These are phyloP conservation scores for Tenebrosternarchus preto DNA, from an alignment of 2,113 vertebrate species.

Conservation along the genomic window DNA sequence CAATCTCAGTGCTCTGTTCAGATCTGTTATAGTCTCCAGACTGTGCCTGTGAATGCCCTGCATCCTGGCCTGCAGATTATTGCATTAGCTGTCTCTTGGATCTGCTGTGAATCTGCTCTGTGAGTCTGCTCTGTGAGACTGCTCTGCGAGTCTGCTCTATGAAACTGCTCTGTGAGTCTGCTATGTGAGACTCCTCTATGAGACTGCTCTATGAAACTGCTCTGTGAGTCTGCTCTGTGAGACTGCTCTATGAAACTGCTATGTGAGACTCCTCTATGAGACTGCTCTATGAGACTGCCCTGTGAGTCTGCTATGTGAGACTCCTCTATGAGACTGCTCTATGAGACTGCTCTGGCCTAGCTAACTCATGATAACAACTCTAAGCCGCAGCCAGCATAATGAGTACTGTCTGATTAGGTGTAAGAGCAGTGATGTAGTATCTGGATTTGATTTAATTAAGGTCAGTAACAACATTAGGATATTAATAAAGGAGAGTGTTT, in stretches of 20 bases:
- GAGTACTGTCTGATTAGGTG: neutral
- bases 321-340: neutral
- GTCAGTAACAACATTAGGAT: too few species aligned
- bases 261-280: neutral
- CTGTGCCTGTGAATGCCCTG: conserved; percentile 13
- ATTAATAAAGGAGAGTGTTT: too few species aligned
- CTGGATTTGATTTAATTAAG: neutral
- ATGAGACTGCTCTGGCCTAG: neutral
- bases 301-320: neutral
- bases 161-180: neutral
- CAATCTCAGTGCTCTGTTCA: conserved; percentile 2
- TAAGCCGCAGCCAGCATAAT: neutral
- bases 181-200: too few species aligned
- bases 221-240: conserved; percentile 6
- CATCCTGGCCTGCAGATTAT: conserved; percentile 40
- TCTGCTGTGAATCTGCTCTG: neutral
- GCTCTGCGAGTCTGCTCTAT: neutral
- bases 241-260: too few species aligned
- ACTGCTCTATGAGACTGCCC: neutral
- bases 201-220: too few species aligned
- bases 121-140: neutral
- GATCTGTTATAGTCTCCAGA: conserved; percentile 18
- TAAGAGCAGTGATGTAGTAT: neutral
- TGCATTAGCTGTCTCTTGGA: neutral
- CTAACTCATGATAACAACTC: neutral